Conservation (phyloP, 2,797 vertebrate genomes). For the Acanthopagrus latus region DNA sequence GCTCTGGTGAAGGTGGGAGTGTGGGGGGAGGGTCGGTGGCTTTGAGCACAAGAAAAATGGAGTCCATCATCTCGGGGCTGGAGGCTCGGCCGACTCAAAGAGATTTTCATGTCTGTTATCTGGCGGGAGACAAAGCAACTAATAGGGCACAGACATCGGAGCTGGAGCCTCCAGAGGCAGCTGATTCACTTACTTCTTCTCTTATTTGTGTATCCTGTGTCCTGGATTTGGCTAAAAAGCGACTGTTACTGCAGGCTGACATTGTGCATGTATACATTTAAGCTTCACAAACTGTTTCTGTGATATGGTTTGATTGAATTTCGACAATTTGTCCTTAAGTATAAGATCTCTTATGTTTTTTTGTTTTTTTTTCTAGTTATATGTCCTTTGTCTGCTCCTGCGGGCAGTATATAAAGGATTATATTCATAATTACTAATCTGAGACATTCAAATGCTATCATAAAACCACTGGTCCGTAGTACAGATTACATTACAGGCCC, state of each 20-base stretch:
- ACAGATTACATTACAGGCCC: neutral
- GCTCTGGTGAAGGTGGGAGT: conserved; percentile 42
- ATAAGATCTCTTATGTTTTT: neutral
- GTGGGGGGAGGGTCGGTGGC: conserved; percentile 24
- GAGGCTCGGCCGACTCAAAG: conserved; percentile 75
- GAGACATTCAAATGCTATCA: neutral
- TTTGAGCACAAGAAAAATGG: conserved; percentile 60
- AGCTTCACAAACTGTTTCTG: conserved; percentile 9
- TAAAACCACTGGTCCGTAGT: neutral
- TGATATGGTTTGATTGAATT: conserved; percentile 20
- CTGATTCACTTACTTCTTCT: conserved; percentile 73
- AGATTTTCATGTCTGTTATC: conserved; percentile 80
- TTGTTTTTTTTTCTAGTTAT: neutral
- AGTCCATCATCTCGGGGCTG: conserved; percentile 70
- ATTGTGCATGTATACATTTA: conserved; percentile 28
- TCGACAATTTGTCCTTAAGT: conserved; percentile 1
- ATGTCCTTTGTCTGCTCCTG: conserved; percentile 6
- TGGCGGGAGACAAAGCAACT: conserved; percentile 70
- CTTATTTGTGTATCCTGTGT: conserved; percentile 57
- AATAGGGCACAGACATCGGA: conserved; percentile 71
- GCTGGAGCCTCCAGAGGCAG: conserved; percentile 69
- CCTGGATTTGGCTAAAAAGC: conserved; percentile 55
- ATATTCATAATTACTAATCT: neutral
- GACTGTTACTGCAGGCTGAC: conserved; percentile 37
- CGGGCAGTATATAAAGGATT: neutral